A percentile compares a stretch with the other conserved stretches of the same genome.
Evolutionary conservation across 2,113 vertebrate species (phyloP).

Genomic region (Stigmatopora nigra): DNA sequence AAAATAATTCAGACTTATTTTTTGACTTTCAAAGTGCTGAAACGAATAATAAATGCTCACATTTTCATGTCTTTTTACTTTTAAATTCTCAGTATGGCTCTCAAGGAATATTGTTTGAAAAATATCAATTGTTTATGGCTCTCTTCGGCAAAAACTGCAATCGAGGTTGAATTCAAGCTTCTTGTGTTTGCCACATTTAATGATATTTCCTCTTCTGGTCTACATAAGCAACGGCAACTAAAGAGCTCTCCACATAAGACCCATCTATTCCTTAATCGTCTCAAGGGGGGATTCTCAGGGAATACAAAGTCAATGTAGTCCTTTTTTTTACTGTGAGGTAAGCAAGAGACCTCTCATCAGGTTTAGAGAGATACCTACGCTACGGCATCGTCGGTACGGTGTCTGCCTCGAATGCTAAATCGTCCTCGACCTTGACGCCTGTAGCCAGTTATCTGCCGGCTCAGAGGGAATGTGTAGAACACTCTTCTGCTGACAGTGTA

Average conservation of each 20-base stretch:
- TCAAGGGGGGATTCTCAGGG: neutral
- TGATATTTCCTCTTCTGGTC: too few relatives aligned
- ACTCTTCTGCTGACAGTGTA: neutral
- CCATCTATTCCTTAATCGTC: neutral
- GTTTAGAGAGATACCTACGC: slow-evolving; percentile 3
- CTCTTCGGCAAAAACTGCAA: too few relatives aligned
- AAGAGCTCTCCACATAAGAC: neutral
- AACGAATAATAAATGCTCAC: too few relatives aligned
- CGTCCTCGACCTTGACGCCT: slow-evolving; percentile 39
- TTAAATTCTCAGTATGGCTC: too few relatives aligned
- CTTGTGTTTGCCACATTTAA: too few relatives aligned
- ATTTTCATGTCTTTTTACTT: too few relatives aligned
- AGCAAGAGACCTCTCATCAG: neutral
- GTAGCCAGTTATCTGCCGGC: slow-evolving; percentile 29
- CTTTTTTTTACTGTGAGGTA: neutral
- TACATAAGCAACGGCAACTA: neutral
- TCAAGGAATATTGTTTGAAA: too few relatives aligned
- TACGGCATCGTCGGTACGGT: slow-evolving; percentile 25
- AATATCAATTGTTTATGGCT: too few relatives aligned
- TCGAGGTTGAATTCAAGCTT: too few relatives aligned
- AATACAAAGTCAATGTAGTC: neutral
- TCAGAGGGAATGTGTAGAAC: neutral
- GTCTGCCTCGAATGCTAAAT: slow-evolving; percentile 47
- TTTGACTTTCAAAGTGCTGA: too few relatives aligned
- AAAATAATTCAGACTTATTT: too few relatives aligned